phyloP scores from a whole-genome alignment of 2,113 vertebrate genomes.

The Illadopsis cleaveri region DNA sequence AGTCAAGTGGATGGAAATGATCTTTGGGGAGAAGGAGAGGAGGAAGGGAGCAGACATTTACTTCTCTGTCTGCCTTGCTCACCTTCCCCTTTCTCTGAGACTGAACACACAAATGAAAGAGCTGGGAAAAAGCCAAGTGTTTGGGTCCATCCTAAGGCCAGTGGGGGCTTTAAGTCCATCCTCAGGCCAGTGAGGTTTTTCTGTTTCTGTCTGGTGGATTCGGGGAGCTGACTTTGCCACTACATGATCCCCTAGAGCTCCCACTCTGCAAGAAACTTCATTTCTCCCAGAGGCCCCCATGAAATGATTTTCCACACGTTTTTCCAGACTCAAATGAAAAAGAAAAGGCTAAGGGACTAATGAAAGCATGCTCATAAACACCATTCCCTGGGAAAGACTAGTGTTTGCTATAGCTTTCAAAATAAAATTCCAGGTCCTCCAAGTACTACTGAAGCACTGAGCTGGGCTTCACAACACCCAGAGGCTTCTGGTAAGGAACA shows the following conservation, averaged over 20 bases:
- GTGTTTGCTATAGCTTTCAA: neutral
- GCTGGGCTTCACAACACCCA: neutral
- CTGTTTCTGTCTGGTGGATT: neutral
- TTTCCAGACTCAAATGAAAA: constrained; percentile 14
- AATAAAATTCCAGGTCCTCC: constrained; percentile 1
- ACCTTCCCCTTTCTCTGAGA: neutral
- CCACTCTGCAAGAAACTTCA: neutral
- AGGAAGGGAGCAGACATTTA: neutral
- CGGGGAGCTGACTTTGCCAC: neutral
- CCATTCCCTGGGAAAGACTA: neutral
- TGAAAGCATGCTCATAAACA: constrained; percentile 39
- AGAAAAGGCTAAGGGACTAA: neutral
- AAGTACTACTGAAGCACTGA: neutral
- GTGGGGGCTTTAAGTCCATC: neutral
- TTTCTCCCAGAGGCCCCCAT: neutral
- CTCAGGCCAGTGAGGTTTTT: neutral
- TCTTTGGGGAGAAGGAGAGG: neutral
- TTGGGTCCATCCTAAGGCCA: neutral
- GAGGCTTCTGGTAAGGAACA: neutral
- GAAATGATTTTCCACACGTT: constrained; percentile 36
- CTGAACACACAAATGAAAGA: neutral
- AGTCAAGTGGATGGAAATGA: neutral
- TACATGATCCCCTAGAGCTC: neutral
- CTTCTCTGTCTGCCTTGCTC: neutral
- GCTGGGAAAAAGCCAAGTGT: neutral